phyloP scores from a whole-genome alignment of 2,797 vertebrate species.

The Nothura maculosa region DNA sequence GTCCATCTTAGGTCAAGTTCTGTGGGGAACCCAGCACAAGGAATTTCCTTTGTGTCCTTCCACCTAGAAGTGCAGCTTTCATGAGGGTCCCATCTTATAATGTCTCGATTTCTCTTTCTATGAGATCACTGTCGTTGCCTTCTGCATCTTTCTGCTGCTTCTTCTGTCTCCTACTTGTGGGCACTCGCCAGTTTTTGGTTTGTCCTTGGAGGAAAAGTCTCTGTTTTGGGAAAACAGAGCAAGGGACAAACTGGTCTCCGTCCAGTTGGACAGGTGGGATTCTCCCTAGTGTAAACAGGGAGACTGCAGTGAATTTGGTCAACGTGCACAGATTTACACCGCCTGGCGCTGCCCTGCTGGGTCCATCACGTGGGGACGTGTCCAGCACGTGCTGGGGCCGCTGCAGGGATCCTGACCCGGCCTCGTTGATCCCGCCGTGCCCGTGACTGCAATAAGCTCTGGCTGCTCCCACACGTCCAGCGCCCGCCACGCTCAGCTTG shows the following conservation, averaged over 20 bases:
- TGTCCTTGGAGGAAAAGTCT: background rate
- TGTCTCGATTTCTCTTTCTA: background rate
- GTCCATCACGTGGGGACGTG: background rate
- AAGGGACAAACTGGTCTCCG: background rate
- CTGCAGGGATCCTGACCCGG: slow-evolving; percentile 27
- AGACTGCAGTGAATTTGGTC: background rate
- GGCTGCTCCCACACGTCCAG: background rate
- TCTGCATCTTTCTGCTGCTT: background rate
- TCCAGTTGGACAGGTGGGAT: fast-evolving
- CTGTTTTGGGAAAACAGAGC: background rate
- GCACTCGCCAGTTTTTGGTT: background rate
- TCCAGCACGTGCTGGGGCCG: slow-evolving; percentile 4
- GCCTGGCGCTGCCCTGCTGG: background rate
- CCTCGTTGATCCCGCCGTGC: slow-evolving; percentile 42
- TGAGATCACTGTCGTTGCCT: background rate
- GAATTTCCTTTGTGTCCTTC: background rate
- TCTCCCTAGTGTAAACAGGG: fast-evolving
- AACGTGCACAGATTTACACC: background rate
- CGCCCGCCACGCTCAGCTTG: slow-evolving; percentile 11
- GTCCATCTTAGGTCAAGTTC: background rate
- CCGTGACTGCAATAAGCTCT: slow-evolving; percentile 2
- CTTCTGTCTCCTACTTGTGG: background rate
- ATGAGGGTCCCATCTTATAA: background rate
- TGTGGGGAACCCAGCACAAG: background rate
- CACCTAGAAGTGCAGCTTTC: background rate